Base-by-base conservation (phyloP, 2,113 vertebrate species). In the Cheirogaleus medius region DNA sequence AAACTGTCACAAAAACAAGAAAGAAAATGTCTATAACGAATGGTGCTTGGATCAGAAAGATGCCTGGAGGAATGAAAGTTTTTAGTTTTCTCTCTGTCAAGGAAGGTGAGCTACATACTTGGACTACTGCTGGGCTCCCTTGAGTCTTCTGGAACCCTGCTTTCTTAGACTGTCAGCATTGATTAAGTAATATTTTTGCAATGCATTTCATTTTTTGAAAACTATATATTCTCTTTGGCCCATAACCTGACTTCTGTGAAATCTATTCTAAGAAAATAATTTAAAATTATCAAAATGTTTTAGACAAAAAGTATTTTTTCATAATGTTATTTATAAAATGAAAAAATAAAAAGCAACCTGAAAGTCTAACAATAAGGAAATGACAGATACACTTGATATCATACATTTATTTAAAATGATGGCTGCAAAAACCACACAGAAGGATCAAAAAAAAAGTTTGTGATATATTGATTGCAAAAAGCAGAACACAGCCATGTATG, bases 261-360 rank as follows among this genome's bases (percentile, higher is more conserved):
- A 32, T 86, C 25, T 86, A 85, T 92, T 97, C 91, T 90, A 49
- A 84, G 69, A 91, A 95, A 94, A 94, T 34, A 77, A 95, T 68
- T 90, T 93, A 47, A 96, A 95, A 83, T 73, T 92, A 95, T 87
- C 39, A 76, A 96, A 87, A 93, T 3, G 2, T 63, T 94, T 92
- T 76, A 81, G 42, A 17, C 20, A 71, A 7, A 74, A 52, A 73
- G 17, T 87, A 66, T 76, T 93, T 92, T 56, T 90, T 69, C 20
- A 92, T 81, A 29, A 78, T 78, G 5, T 49, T 94, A 94, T 76
- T 84, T 80, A 78, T 64, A 92, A 83, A 96, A 84, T 71, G 29
- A 7, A 77, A 93, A 96, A 81, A 90, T 54, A 60, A 77, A 95
- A 91, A 68, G 29, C 71, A 94, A 71, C 34, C n/a, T 74, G 37